Conservation (phyloP, 2,888 invertebrate genomes). For the Neocrepidodera transversa region DNA sequence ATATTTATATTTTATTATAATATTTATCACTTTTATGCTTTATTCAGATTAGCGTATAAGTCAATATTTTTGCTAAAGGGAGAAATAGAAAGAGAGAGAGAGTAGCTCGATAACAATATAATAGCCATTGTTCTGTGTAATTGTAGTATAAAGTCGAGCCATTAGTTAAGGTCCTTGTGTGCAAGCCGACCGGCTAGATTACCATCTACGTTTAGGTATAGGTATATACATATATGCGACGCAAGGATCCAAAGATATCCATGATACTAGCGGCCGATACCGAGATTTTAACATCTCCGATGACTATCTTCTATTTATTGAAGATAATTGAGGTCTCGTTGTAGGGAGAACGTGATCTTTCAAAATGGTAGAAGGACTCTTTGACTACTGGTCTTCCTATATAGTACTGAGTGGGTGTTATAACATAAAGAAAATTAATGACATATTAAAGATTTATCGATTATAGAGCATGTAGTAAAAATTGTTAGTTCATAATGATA, state of each 20-base stretch:
- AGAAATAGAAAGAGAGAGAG: too few species aligned
- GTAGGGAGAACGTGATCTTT: conserved; percentile 37
- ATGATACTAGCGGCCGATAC: conserved; percentile 52
- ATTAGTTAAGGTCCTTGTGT: conserved; percentile 54
- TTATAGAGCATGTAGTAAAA: too few species aligned
- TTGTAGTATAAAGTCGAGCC: conserved; percentile 58
- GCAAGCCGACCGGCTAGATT: conserved; percentile 45
- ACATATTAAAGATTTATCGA: too few species aligned
- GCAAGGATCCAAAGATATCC: conserved; percentile 49
- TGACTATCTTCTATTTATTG: conserved; percentile 57
- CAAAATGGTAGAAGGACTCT: conserved; percentile 21
- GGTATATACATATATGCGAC: conserved; percentile 2
- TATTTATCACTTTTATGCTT: too few species aligned
- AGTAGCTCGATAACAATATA: conserved; percentile 60
- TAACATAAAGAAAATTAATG: too few species aligned
- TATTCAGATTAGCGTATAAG: conserved; percentile 51
- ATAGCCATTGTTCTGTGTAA: conserved; percentile 61
- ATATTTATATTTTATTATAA: too few species aligned
- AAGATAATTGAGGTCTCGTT: conserved; percentile 58
- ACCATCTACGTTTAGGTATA: conserved; percentile 46
- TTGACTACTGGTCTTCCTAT: conserved; percentile 15
- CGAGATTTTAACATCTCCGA: conserved; percentile 51
- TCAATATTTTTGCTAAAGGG: conserved; percentile 61
- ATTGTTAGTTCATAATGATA: too few species aligned
- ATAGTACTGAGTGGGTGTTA: too few species aligned